phyloP scores from a whole-genome alignment of 2,113 vertebrate genomes.

The Platycercus adscitus region DNA sequence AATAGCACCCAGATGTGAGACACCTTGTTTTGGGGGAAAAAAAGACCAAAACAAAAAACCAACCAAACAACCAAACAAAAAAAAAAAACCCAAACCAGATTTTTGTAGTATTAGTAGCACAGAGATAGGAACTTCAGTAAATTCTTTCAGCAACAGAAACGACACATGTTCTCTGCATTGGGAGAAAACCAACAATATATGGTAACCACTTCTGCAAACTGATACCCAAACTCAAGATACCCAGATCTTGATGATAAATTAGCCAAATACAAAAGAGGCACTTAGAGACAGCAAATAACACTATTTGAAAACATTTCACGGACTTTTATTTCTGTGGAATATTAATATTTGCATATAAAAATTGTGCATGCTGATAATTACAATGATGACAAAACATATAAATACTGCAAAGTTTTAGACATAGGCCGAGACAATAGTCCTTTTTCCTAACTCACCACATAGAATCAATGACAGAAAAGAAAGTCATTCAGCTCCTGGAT shows the following conservation, averaged over 20 bases:
- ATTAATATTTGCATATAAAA: background rate
- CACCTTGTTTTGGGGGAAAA: background rate
- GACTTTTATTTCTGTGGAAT: background rate
- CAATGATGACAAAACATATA: background rate
- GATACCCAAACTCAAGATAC: background rate
- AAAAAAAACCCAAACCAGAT: accelerated
- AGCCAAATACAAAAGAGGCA: background rate
- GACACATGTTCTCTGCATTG: background rate
- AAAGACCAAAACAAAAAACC: background rate
- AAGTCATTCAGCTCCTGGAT: background rate
- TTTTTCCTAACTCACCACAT: background rate
- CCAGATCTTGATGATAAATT: background rate
- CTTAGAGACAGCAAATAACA: background rate
- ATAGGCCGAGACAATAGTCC: background rate
- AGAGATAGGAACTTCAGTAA: background rate
- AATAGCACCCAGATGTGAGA: background rate
- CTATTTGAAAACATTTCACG: background rate
- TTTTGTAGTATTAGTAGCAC: background rate
- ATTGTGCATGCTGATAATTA: background rate
- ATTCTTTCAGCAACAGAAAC: background rate
- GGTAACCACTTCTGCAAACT: background rate
- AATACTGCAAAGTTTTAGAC: background rate
- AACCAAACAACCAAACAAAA: background rate
- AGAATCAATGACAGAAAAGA: background rate
- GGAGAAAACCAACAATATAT: background rate